These are phyloP conservation scores for Drosophila nr. fundita DNA, from an alignment of 2,888 invertebrate genomes.

Conservation along the genomic window DNA sequence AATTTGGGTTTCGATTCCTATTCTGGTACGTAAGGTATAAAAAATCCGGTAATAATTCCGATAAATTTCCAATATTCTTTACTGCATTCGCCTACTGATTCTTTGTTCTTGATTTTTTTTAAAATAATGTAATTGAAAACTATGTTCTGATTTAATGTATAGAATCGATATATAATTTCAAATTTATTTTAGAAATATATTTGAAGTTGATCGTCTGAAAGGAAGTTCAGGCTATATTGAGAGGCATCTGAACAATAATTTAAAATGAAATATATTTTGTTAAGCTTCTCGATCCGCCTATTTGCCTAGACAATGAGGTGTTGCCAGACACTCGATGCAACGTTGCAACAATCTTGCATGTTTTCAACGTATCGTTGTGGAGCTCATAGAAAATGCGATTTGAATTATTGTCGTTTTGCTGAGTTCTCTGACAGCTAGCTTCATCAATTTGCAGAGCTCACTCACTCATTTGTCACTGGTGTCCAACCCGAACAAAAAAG, in stretches of 20 bases:
- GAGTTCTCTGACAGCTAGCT: not conserved
- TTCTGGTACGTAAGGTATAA: too few species aligned
- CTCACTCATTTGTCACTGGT: conserved; percentile 8
- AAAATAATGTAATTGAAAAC: too few species aligned
- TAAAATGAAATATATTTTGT: not conserved
- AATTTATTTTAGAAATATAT: too few species aligned
- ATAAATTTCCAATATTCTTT: not conserved
- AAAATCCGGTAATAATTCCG: not conserved
- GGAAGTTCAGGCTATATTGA: not conserved
- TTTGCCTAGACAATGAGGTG: not conserved
- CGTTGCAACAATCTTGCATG: not conserved
- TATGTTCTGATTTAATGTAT: too few species aligned
- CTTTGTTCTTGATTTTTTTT: too few species aligned
- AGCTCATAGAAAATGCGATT: not conserved
- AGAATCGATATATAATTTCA: too few species aligned
- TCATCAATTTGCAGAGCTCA: not conserved
- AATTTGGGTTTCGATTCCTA: too few species aligned
- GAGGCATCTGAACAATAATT: not conserved
- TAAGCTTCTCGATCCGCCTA: not conserved
- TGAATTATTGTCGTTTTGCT: not conserved
- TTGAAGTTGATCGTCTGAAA: not conserved
- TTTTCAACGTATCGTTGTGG: not conserved
- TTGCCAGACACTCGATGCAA: not conserved
- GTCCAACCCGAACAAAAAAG: not conserved
- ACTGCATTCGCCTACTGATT: too few species aligned